Base-by-base conservation (phyloP, 1,140 invertebrate genomes). In the Metaphire vulgaris region DNA sequence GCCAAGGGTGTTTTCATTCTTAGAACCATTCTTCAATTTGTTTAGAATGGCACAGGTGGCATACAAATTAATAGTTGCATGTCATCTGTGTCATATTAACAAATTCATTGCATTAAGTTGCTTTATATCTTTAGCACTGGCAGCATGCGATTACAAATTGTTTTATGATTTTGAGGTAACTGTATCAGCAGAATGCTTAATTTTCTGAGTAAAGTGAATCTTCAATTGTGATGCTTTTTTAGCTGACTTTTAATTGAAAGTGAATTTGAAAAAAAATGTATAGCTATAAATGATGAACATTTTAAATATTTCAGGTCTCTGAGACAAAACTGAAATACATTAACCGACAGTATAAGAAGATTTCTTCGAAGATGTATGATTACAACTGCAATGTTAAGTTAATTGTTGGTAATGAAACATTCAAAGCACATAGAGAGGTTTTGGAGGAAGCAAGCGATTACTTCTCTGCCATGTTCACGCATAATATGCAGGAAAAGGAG, bases 391-490 rank as follows among this genome's bases (percentile, higher is more conserved):
- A 86, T 74, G 80, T 86, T 14, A 85, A 85, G 72, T 79, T 86
- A 33, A 81, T 77, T 15, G 76, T 76, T 33, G 78, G 77, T 33
- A 75, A 73, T 34, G 79, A 83, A 68, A 83, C 79, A 69, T 85
- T 85, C 79, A 83, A 83, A 74, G 85, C 83, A 67, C 85, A 86
- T 74, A 80, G 77, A 69, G 82, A 84, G 64, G 84, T 86, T 12
- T 78, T 86, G 26, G 80, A 81, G 2, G 81, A 83, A 66, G 83
- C 85, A 2, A 84, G 83, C 79, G 85, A 86, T 76, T 86, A 86
- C 73, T 86, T 86, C 79, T 81, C 82, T 0, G 85, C 85, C 31
- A 86, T 86, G 85, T 86, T 86, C 77, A 82, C 80, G 30, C 81
- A 83, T 78, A 82, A 86, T 74, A 86, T 86, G 85, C 79, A 83